Conservation (phyloP, 2,797 vertebrate genomes). For the Chaetophractus vellerosus region DNA sequence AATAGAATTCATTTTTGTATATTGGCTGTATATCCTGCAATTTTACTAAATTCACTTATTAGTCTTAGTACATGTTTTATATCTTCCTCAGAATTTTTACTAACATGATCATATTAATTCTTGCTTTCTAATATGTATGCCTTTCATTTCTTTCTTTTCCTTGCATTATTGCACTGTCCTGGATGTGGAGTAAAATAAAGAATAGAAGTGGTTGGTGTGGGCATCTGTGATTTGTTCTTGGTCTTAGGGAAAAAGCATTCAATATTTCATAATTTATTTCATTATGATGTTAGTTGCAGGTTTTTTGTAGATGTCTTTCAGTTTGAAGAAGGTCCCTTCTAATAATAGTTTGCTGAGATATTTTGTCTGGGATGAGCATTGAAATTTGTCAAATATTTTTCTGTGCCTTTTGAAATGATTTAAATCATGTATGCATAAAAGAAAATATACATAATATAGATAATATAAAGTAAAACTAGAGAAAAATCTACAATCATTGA, state of each 20-base stretch:
- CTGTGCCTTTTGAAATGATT: conserved; percentile 33
- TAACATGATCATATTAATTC: background rate
- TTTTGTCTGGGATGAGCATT: background rate
- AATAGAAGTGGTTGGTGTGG: background rate
- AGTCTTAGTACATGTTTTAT: background rate
- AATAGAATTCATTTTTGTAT: conserved; percentile 28
- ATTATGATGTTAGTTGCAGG: background rate
- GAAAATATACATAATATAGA: background rate
- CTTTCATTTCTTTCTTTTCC: background rate
- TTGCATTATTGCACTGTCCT: background rate
- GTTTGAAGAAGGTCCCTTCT: conserved; percentile 3
- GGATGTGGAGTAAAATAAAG: background rate
- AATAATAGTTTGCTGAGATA: background rate
- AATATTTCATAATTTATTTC: background rate
- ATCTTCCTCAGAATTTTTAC: conserved; percentile 18
- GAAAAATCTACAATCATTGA: background rate
- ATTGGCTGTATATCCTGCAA: background rate
- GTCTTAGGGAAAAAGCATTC: background rate
- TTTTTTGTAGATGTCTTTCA: background rate
- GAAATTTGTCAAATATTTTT: conserved; percentile 54
- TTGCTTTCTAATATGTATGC: background rate
- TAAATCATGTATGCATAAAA: background rate
- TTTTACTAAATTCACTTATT: background rate
- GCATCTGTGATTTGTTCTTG: background rate
- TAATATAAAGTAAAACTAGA: background rate